Percentiles rank a stretch among this genome's conserved stretches.
phyloP scores from a whole-genome alignment of 2,888 invertebrate genomes.

The Aspidapion aeneum region DNA sequence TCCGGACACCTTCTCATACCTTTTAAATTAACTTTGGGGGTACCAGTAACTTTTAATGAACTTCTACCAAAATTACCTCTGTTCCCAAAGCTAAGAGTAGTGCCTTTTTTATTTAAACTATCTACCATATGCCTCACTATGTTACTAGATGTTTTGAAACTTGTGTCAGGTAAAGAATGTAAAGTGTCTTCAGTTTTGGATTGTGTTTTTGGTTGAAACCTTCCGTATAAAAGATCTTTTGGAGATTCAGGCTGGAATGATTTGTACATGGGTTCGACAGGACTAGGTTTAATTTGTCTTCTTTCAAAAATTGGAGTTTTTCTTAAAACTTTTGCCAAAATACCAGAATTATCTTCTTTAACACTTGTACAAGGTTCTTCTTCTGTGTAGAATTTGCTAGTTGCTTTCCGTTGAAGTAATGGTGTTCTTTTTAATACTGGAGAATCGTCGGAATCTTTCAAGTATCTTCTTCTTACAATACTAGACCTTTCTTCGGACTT shows the following conservation, averaged over 20 bases:
- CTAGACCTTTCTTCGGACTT: constrained; percentile 21
- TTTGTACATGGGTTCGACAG: not conserved
- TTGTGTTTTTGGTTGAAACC: not conserved
- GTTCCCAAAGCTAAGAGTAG: constrained; percentile 35
- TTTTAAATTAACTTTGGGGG: constrained; percentile 34
- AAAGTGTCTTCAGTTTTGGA: not conserved
- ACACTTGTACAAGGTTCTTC: not conserved
- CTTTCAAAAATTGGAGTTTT: constrained; percentile 24
- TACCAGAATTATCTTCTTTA: constrained; percentile 17
- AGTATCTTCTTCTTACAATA: constrained; percentile 28
- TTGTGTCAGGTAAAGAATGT: constrained; percentile 2
- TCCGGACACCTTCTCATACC: constrained; percentile 26
- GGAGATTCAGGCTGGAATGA: not conserved
- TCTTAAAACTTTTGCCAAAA: constrained; percentile 22
- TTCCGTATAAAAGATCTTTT: not conserved
- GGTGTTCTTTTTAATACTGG: constrained; percentile 30
- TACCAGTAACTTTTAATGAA: constrained; percentile 41
- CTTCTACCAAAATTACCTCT: constrained; percentile 41
- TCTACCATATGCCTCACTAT: constrained; percentile 46
- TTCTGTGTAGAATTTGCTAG: constrained; percentile 5
- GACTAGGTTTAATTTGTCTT: constrained; percentile 13
- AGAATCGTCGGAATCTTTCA: constrained; percentile 26
- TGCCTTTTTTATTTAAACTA: constrained; percentile 43
- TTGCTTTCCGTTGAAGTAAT: constrained; percentile 26
- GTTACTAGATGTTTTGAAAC: constrained; percentile 24